Evolutionary conservation across 2,797 vertebrate genomes (phyloP).

Genomic region (Chaunax sp.): DNA sequence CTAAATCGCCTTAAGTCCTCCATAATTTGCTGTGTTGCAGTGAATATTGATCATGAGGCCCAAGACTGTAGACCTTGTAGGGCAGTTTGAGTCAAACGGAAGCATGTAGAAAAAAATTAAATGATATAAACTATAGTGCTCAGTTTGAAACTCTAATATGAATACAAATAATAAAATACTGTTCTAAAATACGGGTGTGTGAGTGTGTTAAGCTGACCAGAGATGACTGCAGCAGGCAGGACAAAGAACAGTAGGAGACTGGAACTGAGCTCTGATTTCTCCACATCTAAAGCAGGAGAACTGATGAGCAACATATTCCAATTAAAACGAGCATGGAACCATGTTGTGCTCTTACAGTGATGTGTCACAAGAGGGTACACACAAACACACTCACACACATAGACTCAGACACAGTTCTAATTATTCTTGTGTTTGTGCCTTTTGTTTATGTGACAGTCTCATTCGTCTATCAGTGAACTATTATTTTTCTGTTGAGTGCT

Average conservation of each 20-base stretch:
- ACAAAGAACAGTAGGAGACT: constrained; percentile 7
- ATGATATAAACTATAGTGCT: background rate
- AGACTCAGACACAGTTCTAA: constrained; percentile 26
- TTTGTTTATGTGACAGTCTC: constrained; percentile 42
- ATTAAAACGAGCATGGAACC: constrained; percentile 57
- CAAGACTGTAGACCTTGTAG: constrained; percentile 3
- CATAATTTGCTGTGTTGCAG: constrained; percentile 37
- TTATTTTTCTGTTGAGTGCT: constrained; percentile 58
- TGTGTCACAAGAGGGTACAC: constrained; percentile 29
- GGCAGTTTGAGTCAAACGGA: background rate
- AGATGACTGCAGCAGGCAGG: constrained; percentile 9
- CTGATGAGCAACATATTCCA: constrained; percentile 55
- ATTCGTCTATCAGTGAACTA: constrained; percentile 46
- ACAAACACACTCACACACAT: constrained; percentile 20
- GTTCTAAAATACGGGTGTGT: background rate
- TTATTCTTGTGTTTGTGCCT: constrained; percentile 45
- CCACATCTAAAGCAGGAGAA: constrained; percentile 29
- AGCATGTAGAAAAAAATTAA: background rate
- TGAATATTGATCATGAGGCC: constrained; percentile 33
- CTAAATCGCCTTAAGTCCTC: constrained; percentile 24
- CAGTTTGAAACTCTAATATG: too few species aligned
- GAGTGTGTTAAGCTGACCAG: constrained; percentile 8
- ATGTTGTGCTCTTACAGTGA: constrained; percentile 52
- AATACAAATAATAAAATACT: too few species aligned
- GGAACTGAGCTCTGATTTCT: constrained; percentile 13